phyloP scores from a whole-genome alignment of 2,113 vertebrate species.

The Corythornis madagascariensis region DNA sequence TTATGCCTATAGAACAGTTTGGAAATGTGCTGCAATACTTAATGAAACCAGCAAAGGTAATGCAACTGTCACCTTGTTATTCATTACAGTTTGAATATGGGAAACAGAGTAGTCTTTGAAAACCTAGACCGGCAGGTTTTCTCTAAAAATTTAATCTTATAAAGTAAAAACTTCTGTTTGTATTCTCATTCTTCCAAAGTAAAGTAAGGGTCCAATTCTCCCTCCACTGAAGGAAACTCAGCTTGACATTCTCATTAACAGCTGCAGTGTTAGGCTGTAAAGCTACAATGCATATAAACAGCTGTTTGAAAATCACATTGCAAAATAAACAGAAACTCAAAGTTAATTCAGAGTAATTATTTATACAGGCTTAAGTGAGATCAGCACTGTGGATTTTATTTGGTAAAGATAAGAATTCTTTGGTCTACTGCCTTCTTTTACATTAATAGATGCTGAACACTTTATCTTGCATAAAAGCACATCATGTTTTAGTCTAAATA shows the following conservation, averaged over 20 bases:
- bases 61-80: not conserved
- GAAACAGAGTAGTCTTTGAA: not conserved
- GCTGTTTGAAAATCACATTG: not conserved
- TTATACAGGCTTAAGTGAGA: constrained; percentile 30
- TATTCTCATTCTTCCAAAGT: not conserved
- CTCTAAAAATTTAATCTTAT: not conserved
- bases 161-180: not conserved
- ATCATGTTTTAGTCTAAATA: not conserved
- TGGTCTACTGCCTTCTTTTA: not conserved
- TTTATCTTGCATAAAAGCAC: not conserved
- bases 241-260: not conserved
- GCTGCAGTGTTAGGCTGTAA: not conserved
- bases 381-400: not conserved
- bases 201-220: not conserved
- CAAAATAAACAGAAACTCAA: not conserved
- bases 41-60: not conserved
- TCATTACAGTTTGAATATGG: not conserved
- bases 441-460: not conserved
- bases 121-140: not conserved
- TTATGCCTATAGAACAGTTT: constrained; percentile 3
- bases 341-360: constrained; percentile 36
- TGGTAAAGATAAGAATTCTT: not conserved
- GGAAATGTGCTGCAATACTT: constrained; percentile 34
- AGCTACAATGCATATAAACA: not conserved
- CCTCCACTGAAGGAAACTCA: not conserved